Percentiles rank a stretch among this genome's conserved stretches.
phyloP scores from a whole-genome alignment of 1,140 invertebrate species.

The Pissodes strobi region DNA sequence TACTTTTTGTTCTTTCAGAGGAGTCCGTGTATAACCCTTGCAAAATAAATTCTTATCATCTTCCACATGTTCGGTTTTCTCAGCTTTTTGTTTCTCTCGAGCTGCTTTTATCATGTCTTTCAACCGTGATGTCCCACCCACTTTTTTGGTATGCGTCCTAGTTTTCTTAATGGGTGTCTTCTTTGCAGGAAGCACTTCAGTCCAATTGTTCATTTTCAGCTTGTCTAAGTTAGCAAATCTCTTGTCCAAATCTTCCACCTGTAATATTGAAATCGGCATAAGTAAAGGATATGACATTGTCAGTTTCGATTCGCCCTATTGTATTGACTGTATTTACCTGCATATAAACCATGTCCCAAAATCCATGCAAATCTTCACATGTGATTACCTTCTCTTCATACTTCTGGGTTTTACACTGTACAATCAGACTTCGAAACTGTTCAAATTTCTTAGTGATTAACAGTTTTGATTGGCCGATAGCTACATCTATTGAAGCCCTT shows the following conservation, averaged over 20 bases:
- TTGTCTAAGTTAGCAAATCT: conserved; percentile 60
- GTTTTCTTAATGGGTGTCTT: conserved; percentile 17
- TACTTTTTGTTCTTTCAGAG: background rate
- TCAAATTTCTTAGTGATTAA: conserved; percentile 70
- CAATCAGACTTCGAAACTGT: conserved; percentile 67
- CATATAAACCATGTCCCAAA: conserved; percentile 76
- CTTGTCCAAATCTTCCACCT: conserved; percentile 58
- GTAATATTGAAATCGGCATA: too few relatives aligned
- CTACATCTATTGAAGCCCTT: conserved; percentile 65
- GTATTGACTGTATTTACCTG: too few relatives aligned
- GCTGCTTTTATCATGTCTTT: conserved; percentile 40
- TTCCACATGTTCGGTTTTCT: background rate
- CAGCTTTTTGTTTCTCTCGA: conserved; percentile 13
- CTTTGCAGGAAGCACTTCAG: conserved; percentile 52
- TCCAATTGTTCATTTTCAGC: conserved; percentile 60
- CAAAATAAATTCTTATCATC: background rate
- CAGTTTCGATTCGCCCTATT: too few relatives aligned
- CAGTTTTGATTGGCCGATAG: conserved; percentile 70
- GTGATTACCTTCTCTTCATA: conserved; percentile 61
- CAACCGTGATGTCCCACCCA: conserved; percentile 22
- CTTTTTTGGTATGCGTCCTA: conserved; percentile 19
- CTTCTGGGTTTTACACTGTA: conserved; percentile 62
- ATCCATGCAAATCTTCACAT: conserved; percentile 71
- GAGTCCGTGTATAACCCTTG: background rate
- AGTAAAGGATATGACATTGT: too few relatives aligned